Evolutionary conservation across 2,888 invertebrate species (phyloP), one percentile per base, ranked within the genome.

Genomic region (Tachina lurida): DNA sequence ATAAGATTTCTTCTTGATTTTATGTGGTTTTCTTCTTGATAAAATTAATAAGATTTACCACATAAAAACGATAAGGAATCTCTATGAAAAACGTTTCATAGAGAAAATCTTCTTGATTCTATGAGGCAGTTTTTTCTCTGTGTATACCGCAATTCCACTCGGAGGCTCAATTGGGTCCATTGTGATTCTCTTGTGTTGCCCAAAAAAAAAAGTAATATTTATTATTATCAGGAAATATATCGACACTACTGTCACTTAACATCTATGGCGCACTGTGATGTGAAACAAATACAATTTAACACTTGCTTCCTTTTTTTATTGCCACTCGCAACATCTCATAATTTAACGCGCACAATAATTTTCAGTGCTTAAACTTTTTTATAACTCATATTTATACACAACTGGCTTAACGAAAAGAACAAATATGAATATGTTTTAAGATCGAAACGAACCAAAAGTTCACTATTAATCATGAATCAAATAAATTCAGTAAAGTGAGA

Each of bases 311-410:
- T 31, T 73, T 74, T 73, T 67, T 67, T 67, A 80, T 67, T 73
- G 58, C 58, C 71, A 73, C 49, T 62, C 71, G 39, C 65, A 71
- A 47, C 73, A 68, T 45, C 54, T 78, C 83, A 68, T 84, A 84
- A 54, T 73, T 74, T 49, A 60, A 78, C 54, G 73, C 83, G 71
- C 54, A 54, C 45, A 77, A 73, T 67, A 58, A 84, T 68, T 77
- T 77, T 70, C 39, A 45, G n/a, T 54, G 60, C 49, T 67, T 63
- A 52, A 77, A 77, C 13, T 22, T 31, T 75, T 75, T 76, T 39
- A 54, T 62, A 56, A 65, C 65, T 58, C 41, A 65, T 60, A 41
- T 54, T 54, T 52, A 71, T 31, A 49, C 56, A 60, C 77, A 83
- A 58, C 22, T 12, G 70, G 58, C 22, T 65, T 56, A 19, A 47